These are phyloP conservation scores for Pegoplata infirma DNA, from an alignment of 2,888 invertebrate species.

Conservation along the genomic window DNA sequence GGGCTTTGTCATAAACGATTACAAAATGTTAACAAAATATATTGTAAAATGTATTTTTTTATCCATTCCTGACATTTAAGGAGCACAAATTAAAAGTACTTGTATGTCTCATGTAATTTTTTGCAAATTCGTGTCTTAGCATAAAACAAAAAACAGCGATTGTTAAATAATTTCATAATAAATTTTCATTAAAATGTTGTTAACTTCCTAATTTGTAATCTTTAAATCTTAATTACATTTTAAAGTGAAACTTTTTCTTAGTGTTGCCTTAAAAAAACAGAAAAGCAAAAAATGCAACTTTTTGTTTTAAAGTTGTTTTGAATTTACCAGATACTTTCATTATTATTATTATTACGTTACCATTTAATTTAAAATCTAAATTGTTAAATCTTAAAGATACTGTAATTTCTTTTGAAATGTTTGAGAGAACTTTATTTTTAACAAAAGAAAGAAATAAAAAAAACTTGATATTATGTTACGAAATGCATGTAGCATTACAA, in stretches of 20 bases:
- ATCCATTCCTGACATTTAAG: no score
- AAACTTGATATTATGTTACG: background rate
- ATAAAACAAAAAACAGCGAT: background rate
- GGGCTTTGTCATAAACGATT: no score
- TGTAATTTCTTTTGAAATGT: background rate
- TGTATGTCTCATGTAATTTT: no score
- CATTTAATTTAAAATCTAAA: background rate
- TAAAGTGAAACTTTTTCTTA: conserved; percentile 38
- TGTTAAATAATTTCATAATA: background rate
- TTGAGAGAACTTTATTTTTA: background rate
- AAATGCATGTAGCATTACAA: background rate
- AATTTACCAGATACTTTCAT: background rate
- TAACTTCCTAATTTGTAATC: conserved; percentile 53
- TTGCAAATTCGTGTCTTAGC: no score
- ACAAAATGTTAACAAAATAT: no score
- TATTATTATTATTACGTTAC: background rate
- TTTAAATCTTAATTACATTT: conserved; percentile 48
- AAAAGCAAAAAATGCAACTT: conserved; percentile 32
- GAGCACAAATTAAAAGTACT: no score
- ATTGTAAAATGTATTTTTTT: no score
- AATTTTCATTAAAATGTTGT: conserved; percentile 31
- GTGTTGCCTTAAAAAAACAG: conserved; percentile 10
- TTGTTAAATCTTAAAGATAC: background rate
- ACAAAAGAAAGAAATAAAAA: no score
- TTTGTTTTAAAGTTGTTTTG: background rate